A percentile compares a stretch with the other conserved stretches of the same genome.
Conservation (phyloP, 2,797 vertebrate genomes). For the Acipenser oxyrinchus region DNA sequence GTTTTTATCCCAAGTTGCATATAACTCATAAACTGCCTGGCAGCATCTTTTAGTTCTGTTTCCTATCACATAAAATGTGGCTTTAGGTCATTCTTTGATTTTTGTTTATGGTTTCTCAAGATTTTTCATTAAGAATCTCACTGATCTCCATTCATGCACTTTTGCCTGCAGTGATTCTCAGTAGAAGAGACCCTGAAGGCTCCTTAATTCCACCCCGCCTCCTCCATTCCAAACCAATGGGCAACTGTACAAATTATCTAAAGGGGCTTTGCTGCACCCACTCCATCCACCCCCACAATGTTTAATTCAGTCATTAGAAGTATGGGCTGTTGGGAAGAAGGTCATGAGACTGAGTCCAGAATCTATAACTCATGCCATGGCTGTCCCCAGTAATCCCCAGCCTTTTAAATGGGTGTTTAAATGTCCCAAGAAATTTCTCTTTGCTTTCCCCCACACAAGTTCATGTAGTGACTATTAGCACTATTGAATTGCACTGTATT, state of each 20-base stretch:
- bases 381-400: no score
- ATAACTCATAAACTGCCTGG: slow-evolving; percentile 10
- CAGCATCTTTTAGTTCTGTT: slow-evolving; percentile 11
- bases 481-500: no score
- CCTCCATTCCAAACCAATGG: no score
- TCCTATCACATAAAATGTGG: slow-evolving; percentile 10
- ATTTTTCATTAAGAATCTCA: neutral
- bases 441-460: no score
- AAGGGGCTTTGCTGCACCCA: slow-evolving; percentile 7
- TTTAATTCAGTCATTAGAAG: neutral
- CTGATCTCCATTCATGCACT: neutral
- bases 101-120: neutral
- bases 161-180: neutral
- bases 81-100: slow-evolving; percentile 8
- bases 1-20: slow-evolving; percentile 14
- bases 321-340: slow-evolving; percentile 1
- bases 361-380: no score
- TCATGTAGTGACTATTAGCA: no score
- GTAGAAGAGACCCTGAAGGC: neutral
- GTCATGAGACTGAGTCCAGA: no score
- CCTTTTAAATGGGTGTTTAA: no score
- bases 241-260: no score
- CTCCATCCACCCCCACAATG: slow-evolving; percentile 3
- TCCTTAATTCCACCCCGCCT: no score
- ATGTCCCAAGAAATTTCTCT: no score